Evolutionary conservation across 2,113 vertebrate species (phyloP).

Genomic region (Burhinus oedicnemus): DNA sequence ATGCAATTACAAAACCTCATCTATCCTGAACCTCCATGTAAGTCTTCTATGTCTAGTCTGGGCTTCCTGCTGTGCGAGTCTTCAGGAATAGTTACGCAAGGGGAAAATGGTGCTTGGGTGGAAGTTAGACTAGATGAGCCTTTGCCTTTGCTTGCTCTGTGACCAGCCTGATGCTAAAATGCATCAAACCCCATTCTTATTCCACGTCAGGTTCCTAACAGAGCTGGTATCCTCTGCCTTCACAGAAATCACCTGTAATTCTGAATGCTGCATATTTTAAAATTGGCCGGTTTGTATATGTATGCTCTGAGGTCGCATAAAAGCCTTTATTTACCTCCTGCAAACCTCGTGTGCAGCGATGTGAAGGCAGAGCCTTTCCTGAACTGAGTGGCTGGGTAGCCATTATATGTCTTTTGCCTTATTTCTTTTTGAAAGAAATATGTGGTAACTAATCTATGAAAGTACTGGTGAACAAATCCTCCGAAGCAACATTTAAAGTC

Average conservation of each 20-base stretch:
- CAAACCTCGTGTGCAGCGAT: not conserved
- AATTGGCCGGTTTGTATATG: not conserved
- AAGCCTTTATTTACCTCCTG: not conserved
- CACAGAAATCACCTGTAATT: not conserved
- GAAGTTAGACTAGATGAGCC: not conserved
- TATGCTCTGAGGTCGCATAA: not conserved
- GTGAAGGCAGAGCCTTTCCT: not conserved
- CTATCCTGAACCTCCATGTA: not conserved
- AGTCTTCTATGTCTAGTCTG: not conserved
- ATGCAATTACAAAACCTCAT: not conserved
- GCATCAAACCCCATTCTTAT: not conserved
- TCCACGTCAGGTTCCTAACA: not conserved
- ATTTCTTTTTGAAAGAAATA: not conserved
- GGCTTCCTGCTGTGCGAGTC: not conserved
- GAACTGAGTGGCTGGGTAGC: not conserved
- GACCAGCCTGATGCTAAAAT: not conserved
- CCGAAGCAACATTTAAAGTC: not conserved
- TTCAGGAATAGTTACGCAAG: not conserved
- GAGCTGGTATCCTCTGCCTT: not conserved
- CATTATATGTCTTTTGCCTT: not conserved
- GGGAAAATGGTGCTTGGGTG: not conserved
- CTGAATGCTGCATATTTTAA: not conserved
- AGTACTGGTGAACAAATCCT: not conserved
- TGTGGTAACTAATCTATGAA: accelerated
- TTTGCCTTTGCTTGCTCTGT: not conserved